Percentiles rank a stretch among this genome's conserved stretches.
These are phyloP conservation scores for Sepiola atlantica DNA, from an alignment of 2,888 invertebrate species.

Conservation along the genomic window DNA sequence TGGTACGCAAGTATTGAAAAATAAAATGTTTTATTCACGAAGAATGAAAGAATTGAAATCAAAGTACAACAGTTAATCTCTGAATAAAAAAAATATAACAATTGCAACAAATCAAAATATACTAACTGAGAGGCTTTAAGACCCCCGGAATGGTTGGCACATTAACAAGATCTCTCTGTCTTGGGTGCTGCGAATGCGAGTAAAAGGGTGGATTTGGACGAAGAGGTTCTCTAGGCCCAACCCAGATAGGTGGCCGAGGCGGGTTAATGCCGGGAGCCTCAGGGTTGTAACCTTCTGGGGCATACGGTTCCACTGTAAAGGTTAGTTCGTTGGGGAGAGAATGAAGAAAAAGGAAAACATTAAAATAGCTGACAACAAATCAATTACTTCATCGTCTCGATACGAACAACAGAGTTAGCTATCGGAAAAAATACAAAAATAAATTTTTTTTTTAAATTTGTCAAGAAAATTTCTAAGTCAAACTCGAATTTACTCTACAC, in stretches of 20 bases:
- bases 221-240: slow-evolving; percentile 56
- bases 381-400: neutral
- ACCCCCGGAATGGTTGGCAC: slow-evolving; percentile 56
- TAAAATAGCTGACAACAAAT: neutral
- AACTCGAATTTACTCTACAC: neutral
- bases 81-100: neutral
- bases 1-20: no score
- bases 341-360: neutral
- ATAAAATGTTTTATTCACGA: neutral
- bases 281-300: slow-evolving; percentile 81
- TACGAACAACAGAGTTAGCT: neutral
- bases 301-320: slow-evolving; percentile 36
- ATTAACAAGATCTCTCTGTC: slow-evolving; percentile 57
- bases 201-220: slow-evolving; percentile 46
- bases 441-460: neutral
- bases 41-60: neutral
- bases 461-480: neutral
- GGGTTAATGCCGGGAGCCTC: slow-evolving; percentile 83
- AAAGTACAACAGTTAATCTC: neutral
- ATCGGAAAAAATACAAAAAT: neutral
- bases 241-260: slow-evolving; percentile 59
- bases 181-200: slow-evolving; percentile 45
- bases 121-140: slow-evolving; percentile 48
- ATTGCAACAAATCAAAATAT: neutral
- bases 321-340: neutral